Conservation (phyloP, 2,113 vertebrate genomes). For the Pygoscelis antarcticus region DNA sequence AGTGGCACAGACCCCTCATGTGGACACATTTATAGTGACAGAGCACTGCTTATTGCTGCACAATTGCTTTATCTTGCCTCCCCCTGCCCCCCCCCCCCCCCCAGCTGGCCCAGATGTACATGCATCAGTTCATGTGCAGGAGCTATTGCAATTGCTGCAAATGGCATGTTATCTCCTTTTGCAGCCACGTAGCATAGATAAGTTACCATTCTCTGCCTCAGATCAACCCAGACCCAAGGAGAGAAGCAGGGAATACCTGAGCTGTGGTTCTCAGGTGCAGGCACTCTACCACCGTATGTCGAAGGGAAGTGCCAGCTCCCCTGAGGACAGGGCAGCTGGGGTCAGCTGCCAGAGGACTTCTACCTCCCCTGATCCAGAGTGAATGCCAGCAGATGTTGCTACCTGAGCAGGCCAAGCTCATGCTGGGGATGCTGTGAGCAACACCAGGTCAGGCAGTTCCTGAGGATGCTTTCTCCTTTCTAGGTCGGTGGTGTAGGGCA, state of each 20-base stretch:
- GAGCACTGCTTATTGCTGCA: not conserved
- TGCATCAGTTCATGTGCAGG: not conserved
- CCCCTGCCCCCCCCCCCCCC: no score
- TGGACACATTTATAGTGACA: not conserved
- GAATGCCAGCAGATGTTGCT: not conserved
- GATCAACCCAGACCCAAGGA: not conserved
- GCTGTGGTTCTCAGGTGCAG: not conserved
- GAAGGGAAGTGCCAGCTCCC: not conserved
- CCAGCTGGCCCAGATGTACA: fast-evolving
- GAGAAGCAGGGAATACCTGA: not conserved
- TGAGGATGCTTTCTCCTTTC: not conserved
- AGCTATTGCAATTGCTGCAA: not conserved
- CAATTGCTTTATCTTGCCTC: not conserved
- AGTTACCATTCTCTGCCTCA: not conserved
- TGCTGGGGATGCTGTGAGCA: not conserved
- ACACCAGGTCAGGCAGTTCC: not conserved
- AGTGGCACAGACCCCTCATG: constrained; percentile 21
- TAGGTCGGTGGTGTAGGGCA: not conserved
- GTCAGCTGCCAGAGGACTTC: not conserved
- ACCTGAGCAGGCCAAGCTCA: not conserved
- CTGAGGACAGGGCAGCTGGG: not conserved
- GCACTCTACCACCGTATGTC: not conserved
- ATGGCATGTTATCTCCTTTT: not conserved
- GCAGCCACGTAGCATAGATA: not conserved
- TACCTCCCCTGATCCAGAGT: not conserved